These are phyloP conservation scores for Pteruthius melanotis DNA, from an alignment of 2,113 vertebrate species.

Conservation along the genomic window DNA sequence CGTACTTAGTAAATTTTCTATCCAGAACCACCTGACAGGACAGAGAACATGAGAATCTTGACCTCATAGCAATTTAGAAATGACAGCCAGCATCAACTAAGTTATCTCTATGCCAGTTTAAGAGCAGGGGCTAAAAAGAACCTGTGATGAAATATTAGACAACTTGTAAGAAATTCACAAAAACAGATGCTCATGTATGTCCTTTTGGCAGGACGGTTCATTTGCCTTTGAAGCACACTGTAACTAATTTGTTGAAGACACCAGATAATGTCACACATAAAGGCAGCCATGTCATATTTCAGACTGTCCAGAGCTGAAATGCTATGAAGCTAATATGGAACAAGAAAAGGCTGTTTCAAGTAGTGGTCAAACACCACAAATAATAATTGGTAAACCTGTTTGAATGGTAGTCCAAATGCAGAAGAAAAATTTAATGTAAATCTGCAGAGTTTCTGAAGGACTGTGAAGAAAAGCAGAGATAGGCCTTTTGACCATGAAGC, in stretches of 20 bases:
- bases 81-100: not conserved
- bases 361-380: not conserved
- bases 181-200: not conserved
- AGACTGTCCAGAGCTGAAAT: not conserved
- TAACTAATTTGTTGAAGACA: constrained; percentile 11
- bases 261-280: constrained; percentile 21
- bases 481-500: not conserved
- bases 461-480: not conserved
- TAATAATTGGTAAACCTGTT: not conserved
- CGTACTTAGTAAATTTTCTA: not conserved
- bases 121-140: constrained; percentile 26
- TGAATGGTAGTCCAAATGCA: not conserved
- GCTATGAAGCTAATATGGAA: not conserved
- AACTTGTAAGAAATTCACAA: constrained; percentile 46
- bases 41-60: constrained; percentile 47
- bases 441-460: not conserved
- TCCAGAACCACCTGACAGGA: not conserved
- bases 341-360: not conserved
- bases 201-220: not conserved
- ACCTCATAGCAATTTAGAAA: constrained; percentile 40
- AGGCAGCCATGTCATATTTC: not conserved
- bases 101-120: not conserved
- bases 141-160: constrained; percentile 48
- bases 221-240: not conserved
- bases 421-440: not conserved